Conservation (phyloP, 2,113 vertebrate genomes). For the Percina caprodes region DNA sequence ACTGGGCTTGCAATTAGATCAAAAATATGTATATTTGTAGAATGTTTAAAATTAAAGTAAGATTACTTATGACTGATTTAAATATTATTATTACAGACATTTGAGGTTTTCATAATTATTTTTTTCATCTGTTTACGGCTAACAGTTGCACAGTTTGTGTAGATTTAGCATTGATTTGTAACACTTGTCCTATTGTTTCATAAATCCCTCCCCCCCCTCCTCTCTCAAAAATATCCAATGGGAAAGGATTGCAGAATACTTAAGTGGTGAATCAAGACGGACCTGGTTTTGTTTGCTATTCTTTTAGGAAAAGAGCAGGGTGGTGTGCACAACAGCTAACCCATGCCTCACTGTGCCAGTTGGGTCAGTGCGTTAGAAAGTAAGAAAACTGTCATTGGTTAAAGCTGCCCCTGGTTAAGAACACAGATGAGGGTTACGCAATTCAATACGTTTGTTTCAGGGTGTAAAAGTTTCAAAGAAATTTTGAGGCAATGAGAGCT, state of each 20-base stretch:
- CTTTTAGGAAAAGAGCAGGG: background rate
- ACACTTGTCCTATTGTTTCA: background rate
- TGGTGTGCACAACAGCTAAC: background rate
- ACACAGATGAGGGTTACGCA: background rate
- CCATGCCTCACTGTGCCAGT: background rate
- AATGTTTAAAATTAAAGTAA: background rate
- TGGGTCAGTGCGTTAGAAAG: conserved; percentile 7
- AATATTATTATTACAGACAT: background rate
- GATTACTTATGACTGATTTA: background rate
- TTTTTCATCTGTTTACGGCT: too few species aligned
- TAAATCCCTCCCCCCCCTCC: background rate
- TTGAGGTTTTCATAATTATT: background rate
- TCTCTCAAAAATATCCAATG: conserved; percentile 5
- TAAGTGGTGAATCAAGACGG: conserved; percentile 4
- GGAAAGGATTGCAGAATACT: background rate
- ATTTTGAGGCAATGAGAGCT: background rate
- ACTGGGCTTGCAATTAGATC: too few species aligned
- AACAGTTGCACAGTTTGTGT: background rate
- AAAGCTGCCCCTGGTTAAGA: background rate
- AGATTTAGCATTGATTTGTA: background rate
- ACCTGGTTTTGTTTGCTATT: conserved; percentile 17
- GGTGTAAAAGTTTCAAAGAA: background rate
- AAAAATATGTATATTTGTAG: background rate
- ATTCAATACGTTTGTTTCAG: background rate
- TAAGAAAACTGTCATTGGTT: background rate